Evolutionary conservation across 2,113 vertebrate species (phyloP).

Genomic region (Alouatta palliata): DNA sequence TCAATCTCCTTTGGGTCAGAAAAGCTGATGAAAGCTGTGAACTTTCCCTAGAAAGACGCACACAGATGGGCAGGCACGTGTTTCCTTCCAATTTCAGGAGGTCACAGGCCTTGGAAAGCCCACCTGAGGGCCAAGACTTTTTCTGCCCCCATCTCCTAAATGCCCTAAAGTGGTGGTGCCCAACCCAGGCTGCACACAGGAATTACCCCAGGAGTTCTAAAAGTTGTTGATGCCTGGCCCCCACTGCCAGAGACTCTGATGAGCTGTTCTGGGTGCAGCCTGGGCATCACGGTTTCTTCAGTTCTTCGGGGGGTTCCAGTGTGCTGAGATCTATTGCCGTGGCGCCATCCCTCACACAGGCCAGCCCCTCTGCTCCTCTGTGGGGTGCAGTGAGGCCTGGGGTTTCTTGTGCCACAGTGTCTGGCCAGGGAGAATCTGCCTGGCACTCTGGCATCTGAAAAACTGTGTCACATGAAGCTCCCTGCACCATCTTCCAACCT

Average conservation of each 20-base stretch:
- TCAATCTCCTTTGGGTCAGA: not conserved
- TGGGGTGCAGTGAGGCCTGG: not conserved
- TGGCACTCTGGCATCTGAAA: not conserved
- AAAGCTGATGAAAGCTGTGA: not conserved
- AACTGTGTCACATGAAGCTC: not conserved
- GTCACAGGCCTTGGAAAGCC: not conserved
- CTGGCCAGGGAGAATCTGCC: not conserved
- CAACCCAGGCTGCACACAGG: not conserved
- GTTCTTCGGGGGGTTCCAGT: not conserved
- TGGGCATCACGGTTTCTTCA: not conserved
- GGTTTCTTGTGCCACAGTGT: not conserved
- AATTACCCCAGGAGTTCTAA: not conserved
- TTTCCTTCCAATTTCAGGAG: not conserved
- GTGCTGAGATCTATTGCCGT: fast-evolving
- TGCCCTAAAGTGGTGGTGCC: not conserved
- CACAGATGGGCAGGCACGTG: fast-evolving
- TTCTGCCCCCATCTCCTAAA: not conserved
- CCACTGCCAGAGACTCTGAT: not conserved
- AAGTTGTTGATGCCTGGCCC: too few species aligned
- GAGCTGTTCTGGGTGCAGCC: not conserved
- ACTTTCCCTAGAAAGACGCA: not conserved
- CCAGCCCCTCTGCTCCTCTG: not conserved
- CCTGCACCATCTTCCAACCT: not conserved
- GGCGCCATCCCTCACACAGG: not conserved
- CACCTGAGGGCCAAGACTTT: fast-evolving